A percentile compares a stretch with the other conserved stretches of the same genome.
These are phyloP conservation scores for Eucera pruinosa DNA, from an alignment of 2,888 invertebrate genomes.

Conservation along the genomic window DNA sequence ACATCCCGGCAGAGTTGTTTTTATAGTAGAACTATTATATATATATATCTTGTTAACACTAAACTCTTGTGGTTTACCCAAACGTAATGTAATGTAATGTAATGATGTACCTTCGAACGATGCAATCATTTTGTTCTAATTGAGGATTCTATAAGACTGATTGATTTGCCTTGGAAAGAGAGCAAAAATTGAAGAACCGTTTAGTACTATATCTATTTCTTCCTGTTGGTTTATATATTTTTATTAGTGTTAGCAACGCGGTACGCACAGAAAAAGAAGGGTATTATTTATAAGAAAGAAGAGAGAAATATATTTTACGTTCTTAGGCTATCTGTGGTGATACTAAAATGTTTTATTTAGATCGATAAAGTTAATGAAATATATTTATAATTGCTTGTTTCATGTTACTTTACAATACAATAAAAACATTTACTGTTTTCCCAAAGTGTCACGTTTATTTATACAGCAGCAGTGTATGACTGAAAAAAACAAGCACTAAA, in stretches of 20 bases:
- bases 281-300: slow-evolving; percentile 7
- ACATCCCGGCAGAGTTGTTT: slow-evolving; percentile 29
- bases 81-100: slow-evolving; percentile 22
- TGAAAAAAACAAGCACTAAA: neutral
- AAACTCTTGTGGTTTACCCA: slow-evolving; percentile 25
- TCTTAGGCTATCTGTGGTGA: slow-evolving; percentile 29
- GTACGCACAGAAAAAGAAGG: slow-evolving; percentile 26
- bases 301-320: slow-evolving; percentile 34
- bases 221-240: slow-evolving; percentile 48
- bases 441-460: slow-evolving; percentile 54
- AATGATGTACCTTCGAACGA: slow-evolving; percentile 20
- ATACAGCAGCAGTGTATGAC: slow-evolving; percentile 18
- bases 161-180: slow-evolving; percentile 76
- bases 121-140: slow-evolving; percentile 38
- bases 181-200: slow-evolving; percentile 29
- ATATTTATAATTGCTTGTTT: slow-evolving; percentile 57
- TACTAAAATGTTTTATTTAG: slow-evolving; percentile 52
- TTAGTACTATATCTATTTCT: slow-evolving; percentile 51
- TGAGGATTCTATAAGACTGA: slow-evolving; percentile 77
- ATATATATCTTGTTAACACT: slow-evolving; percentile 36
- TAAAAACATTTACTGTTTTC: slow-evolving; percentile 71
- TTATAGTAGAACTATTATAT: slow-evolving; percentile 35
- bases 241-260: slow-evolving; percentile 22
- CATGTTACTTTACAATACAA: slow-evolving; percentile 46
- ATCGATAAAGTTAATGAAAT: slow-evolving; percentile 45